Evolutionary conservation across 2,888 invertebrate genomes (phyloP).

Genomic region (Gortyna flavago): DNA sequence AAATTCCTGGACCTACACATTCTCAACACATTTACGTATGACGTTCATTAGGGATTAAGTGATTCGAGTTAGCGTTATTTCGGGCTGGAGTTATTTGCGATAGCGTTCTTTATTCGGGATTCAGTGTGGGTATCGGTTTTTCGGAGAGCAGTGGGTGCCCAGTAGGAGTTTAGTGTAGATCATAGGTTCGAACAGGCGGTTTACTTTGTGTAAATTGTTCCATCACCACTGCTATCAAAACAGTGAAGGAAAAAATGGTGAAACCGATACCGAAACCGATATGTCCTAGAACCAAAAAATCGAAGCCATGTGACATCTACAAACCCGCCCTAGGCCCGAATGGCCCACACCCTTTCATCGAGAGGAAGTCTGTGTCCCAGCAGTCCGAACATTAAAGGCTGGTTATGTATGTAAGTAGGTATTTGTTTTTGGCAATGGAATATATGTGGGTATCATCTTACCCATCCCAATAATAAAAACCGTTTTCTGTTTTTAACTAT

Average conservation of each 20-base stretch:
- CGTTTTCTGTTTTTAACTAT: not conserved
- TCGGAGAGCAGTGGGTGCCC: not conserved
- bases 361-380: not conserved
- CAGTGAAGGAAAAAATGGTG: not conserved
- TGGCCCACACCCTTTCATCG: not conserved
- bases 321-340: not conserved
- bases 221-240: not conserved
- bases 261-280: no score
- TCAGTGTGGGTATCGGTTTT: not conserved
- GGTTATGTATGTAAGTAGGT: not conserved
- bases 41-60: conserved; percentile 33
- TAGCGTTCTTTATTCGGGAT: conserved; percentile 9
- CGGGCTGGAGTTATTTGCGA: conserved; percentile 23
- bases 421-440: not conserved
- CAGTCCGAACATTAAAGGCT: not conserved
- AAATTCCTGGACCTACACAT: not conserved
- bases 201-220: not conserved
- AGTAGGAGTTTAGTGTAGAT: not conserved
- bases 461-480: not conserved
- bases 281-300: not conserved
- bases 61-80: conserved; percentile 36
- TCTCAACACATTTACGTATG: conserved; percentile 6
- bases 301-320: not conserved
- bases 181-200: not conserved
- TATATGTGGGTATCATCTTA: not conserved